A percentile compares a stretch with the other conserved stretches of the same genome.
Evolutionary conservation across 2,888 invertebrate species (phyloP).

Genomic region (Folsomia manolachei): DNA sequence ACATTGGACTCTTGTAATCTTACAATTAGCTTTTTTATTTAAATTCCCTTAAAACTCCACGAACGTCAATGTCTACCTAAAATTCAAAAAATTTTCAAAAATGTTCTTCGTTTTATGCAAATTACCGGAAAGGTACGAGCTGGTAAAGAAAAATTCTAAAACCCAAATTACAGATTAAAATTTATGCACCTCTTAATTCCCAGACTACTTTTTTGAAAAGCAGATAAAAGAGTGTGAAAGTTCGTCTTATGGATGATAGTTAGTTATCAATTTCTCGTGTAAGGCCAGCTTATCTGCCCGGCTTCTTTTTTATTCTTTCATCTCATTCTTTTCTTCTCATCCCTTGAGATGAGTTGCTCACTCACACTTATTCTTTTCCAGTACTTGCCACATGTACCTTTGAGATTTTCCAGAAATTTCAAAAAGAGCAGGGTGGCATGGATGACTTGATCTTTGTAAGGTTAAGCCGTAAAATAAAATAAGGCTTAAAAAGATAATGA

Average conservation of each 20-base stretch:
- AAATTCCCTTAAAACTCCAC: too few species aligned
- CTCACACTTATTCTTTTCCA: not conserved
- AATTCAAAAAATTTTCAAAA: too few species aligned
- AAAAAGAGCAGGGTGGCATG: too few species aligned
- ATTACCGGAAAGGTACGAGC: slow-evolving; percentile 2
- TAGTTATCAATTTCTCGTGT: not conserved
- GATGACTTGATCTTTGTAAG: not conserved
- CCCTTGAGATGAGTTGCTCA: slow-evolving; percentile 2
- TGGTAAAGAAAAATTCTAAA: slow-evolving; percentile 1
- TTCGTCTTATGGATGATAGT: not conserved
- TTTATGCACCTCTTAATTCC: not conserved
- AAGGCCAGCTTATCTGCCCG: not conserved
- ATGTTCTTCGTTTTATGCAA: too few species aligned
- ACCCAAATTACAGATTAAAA: slow-evolving; percentile 5
- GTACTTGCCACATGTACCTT: not conserved
- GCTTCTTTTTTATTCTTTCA: not conserved
- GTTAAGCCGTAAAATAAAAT: not conserved
- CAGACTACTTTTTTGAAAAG: not conserved
- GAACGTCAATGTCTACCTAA: too few species aligned
- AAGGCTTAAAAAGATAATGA: not conserved
- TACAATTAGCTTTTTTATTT: too few species aligned
- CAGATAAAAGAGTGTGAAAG: not conserved
- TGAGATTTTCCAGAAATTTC: too few species aligned
- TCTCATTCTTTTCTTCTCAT: not conserved
- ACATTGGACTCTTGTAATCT: too few species aligned